Conservation (phyloP, 2,888 invertebrate species). For the Pandemis heparana region DNA sequence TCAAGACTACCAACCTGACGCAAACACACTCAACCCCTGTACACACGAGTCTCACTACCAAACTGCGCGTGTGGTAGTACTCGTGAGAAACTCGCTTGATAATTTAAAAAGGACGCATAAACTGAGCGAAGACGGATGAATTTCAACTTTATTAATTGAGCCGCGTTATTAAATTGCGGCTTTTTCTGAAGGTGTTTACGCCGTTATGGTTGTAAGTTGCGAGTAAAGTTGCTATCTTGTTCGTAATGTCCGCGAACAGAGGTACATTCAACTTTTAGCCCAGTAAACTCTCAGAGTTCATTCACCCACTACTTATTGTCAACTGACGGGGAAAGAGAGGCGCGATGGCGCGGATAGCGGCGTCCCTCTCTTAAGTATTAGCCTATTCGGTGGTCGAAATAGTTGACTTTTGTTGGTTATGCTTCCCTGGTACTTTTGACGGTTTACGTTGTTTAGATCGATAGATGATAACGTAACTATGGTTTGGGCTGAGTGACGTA, state of each 20-base stretch:
- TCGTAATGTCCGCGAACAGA: conserved; percentile 86
- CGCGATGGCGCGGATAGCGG: conserved; percentile 64
- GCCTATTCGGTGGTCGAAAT: conserved; percentile 75
- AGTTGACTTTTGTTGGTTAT: conserved; percentile 75
- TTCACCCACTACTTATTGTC: conserved; percentile 85
- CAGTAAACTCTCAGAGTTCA: conserved; percentile 85
- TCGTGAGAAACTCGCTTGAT: conserved; percentile 82
- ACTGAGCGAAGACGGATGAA: conserved; percentile 51
- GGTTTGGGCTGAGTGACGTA: conserved; percentile 55
- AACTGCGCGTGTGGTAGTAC: conserved; percentile 74
- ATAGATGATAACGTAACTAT: conserved; percentile 74
- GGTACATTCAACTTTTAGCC: conserved; percentile 87
- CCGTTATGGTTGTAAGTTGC: conserved; percentile 54
- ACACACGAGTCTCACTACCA: conserved; percentile 77
- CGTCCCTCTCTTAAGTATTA: conserved; percentile 79
- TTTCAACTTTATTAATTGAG: conserved; percentile 56
- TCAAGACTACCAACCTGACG: conserved; percentile 83
- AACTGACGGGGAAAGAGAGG: conserved; percentile 80
- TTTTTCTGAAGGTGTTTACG: conserved; percentile 65
- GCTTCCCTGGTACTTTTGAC: conserved; percentile 81
- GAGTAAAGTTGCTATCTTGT: conserved; percentile 85
- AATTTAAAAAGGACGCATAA: conserved; percentile 60
- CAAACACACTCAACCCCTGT: conserved; percentile 67
- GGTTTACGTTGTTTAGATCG: conserved; percentile 81
- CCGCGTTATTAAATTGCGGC: conserved; percentile 52